Conservation (phyloP, 2,797 vertebrate species). For the Chelonia mydas region DNA sequence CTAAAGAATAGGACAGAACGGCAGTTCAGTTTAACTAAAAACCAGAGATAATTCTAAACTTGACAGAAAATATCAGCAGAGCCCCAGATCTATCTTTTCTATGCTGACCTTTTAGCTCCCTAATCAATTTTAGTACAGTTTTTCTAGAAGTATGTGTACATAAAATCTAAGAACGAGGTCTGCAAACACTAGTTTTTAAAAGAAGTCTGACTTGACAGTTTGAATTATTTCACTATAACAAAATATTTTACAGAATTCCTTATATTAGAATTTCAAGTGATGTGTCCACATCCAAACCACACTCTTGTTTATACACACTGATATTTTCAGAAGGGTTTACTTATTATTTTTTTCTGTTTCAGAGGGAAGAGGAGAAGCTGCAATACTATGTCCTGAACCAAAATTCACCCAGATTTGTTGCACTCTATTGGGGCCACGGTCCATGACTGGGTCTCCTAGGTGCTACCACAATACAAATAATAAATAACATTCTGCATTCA, state of each 20-base stretch:
- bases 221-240: background rate
- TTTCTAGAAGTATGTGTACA: background rate
- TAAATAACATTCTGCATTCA: background rate
- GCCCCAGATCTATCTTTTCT: background rate
- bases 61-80: background rate
- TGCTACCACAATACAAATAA: background rate
- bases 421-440: background rate
- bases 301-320: accelerated
- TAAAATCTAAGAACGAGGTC: accelerated
- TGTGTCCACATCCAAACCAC: background rate
- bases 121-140: background rate
- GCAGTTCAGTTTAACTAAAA: background rate
- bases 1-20: background rate
- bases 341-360: background rate
- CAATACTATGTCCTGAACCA: accelerated
- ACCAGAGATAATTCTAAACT: background rate
- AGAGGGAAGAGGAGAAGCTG: background rate
- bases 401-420: background rate
- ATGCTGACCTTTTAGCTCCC: background rate
- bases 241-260: background rate
- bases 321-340: background rate
- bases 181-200: background rate
- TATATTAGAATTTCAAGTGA: background rate
- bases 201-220: background rate
- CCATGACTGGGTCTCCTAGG: background rate